Evolutionary conservation across 2,888 invertebrate species (phyloP).

Genomic region (Lochmaea capreae): DNA sequence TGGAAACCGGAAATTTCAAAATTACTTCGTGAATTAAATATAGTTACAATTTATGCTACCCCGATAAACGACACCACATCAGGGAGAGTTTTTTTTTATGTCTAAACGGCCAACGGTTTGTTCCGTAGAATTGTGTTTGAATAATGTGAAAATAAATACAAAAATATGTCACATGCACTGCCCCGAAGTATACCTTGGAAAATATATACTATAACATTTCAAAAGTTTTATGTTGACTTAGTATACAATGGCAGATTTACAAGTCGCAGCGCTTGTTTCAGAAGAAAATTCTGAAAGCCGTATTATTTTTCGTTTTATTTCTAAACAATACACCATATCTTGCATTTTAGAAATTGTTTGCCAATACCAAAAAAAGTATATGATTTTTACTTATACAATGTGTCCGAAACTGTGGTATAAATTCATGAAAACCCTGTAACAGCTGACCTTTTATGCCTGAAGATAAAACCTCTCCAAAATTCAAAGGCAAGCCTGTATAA

Average conservation of each 20-base stretch:
- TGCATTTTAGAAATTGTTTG: slow-evolving; percentile 29
- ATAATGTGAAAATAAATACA: slow-evolving; percentile 7
- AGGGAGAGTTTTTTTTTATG: slow-evolving; percentile 26
- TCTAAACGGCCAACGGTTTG: neutral
- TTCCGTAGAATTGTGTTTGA: slow-evolving; percentile 3
- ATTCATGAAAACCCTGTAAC: too few relatives aligned
- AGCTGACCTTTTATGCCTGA: too few relatives aligned
- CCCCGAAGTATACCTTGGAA: slow-evolving; percentile 5
- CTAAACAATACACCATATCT: neutral
- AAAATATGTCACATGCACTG: slow-evolving; percentile 11
- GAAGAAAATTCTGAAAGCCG: neutral
- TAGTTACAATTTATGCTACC: slow-evolving; percentile 39
- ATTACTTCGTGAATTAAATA: slow-evolving; percentile 51
- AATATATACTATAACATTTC: slow-evolving; percentile 9
- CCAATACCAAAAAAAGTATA: neutral
- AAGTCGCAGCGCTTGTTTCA: slow-evolving; percentile 4
- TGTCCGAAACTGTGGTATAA: too few relatives aligned
- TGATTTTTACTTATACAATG: too few relatives aligned
- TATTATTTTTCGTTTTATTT: neutral
- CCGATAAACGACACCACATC: slow-evolving; percentile 39
- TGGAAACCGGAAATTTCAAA: slow-evolving; percentile 52
- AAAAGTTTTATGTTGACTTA: slow-evolving; percentile 10
- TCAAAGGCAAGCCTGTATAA: too few relatives aligned
- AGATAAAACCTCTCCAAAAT: too few relatives aligned
- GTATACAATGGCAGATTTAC: slow-evolving; percentile 7